Base-by-base conservation (phyloP, 2,888 invertebrate genomes). In the Drosophila monieri region DNA sequence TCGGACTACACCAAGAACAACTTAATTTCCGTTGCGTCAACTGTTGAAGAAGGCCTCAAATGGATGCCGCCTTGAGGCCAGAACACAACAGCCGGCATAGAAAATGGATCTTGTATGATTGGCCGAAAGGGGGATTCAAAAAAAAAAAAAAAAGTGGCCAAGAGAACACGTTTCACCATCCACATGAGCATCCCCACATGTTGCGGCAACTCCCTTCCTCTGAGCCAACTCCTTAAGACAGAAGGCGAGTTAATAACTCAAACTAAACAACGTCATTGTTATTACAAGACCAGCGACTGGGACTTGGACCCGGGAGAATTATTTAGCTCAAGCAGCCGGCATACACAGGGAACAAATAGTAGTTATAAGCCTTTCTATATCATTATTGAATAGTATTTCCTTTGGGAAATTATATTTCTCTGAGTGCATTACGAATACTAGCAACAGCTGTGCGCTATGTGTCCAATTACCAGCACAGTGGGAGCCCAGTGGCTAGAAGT, bases 401-500 rank as follows among this genome's bases (percentile, higher is more conserved):
- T 6, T 35, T 35, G 6, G 6, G 35, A 15, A 3, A 32, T 10
- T 3, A 12, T 12, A 6, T 21, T 27, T 21, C 12, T 62, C 39
- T 8, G 8, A 64, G 60, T 61, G 65, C 46, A 64, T 27, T 47
- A 30, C 30, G 30, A 47, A 23, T 41, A 21, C 58, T 15, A 30
- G 30, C 9, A 80, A 74, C 74, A 86, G 86, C 84, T 74, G 86
- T 74, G 74, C 66, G 61, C 84, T 67, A 69, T 86, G 81, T 70
- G 75, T 73, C 85, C 81, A 88, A 81, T 81, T 81, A 81, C 88
- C 88, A 80, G 77, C 88, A 86, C 88, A 88, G 80, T 80, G 88
- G 80, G 80, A 88, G 80, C 86, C 67, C 60, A 61, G 47, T 61
- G 60, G 48, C 60, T 15, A 47, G 47, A 62, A 64, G 60, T 47